Evolutionary conservation across 2,888 invertebrate species (phyloP), one percentile per base, ranked within the genome.

Genomic region (Heteromyza rotundicornis): DNA sequence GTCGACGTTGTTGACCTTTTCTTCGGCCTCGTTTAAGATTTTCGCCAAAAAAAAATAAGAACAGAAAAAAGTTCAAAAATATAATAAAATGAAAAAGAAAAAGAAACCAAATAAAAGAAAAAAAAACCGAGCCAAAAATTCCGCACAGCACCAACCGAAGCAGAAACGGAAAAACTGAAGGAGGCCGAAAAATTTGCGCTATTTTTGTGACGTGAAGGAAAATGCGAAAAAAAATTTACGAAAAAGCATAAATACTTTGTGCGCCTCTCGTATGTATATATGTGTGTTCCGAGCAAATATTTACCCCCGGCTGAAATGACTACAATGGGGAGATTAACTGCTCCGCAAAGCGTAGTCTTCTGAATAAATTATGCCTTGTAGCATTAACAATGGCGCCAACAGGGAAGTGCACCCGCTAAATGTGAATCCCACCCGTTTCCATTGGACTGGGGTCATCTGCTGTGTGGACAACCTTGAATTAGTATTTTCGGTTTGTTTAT

Each of bases 261-360:
- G n/a, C 40, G 40, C 16, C n/a, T 10, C 40, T 40, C 10, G 40
- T 32, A 5, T 12, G 32, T 8, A 32, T 5, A 32, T 12, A n/a
- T n/a, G 27, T 27, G n/a, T 40, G 40, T 40, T n/a, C 14, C 16
- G 40, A 47, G 47, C 47, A 47, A 47, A 47, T 20, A 47, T 47
- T 47, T 47, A 19, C 47, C 47, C 19, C 19, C 19, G 19, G 17
- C 20, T 17, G 19, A 47, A 47, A 19, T 47, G 47, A 7, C 40
- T 40, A n/a, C n/a, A 40, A n/a, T 40, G 47, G 14, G 19, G 40
- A 19, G 47, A 17, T 20, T 5, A 47, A 20, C 7, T 19, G 47
- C 3, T 3, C 47, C 17, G 20, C 47, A 20, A 40, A 40, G 40
- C 16, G 40, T n/a, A 7, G n/a, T 47, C 10, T 14, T 8, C 47